Evolutionary conservation across 2,888 invertebrate species (phyloP), one percentile per base, ranked within the genome.

Genomic region (Leucoma salicis): DNA sequence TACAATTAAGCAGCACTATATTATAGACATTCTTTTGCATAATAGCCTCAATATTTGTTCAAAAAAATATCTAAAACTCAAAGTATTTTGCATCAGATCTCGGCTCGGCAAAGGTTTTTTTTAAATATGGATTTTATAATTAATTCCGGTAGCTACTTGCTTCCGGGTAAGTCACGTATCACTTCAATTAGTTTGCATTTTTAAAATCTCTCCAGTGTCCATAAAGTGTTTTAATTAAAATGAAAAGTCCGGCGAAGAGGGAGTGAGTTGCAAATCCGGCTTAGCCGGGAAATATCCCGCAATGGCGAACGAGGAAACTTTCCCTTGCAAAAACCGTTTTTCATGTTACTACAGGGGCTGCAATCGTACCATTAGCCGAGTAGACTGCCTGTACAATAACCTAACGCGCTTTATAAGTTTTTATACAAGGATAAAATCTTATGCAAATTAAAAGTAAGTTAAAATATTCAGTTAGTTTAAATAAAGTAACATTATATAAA

Each of bases 191-290:
- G 63, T 59, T 68, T 64, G 49, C 58, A 69, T 65, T 73, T 71
- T 69, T 68, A 68, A 69, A 67, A 70, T 71, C 66, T 70, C 69
- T 62, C 57, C 55, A 55, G 64, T 62, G 66, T 70, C 66, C 65
- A 76, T 78, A 78, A 82, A 79, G 74, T 73, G 68, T 78, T 83
- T 85, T 84, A 82, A 84, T 84, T 84, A 82, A 84, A 83, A 82
- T 78, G 70, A 72, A 72, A 78, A 73, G 74, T 71, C 65, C 57
- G 68, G 70, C 66, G 67, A 69, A 68, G 68, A 65, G 62, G 63
- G 71, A 78, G 74, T 73, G 78, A 82, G 79, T 78, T 79, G 84
- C 83, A 82, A 85, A 86, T 84, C 84, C 82, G 77, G 78, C 77
- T 82, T 78, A 80, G 70, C 70, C 58, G 57, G 74, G 74, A 78